Evolutionary conservation across 2,113 vertebrate species (phyloP), one percentile per base, ranked within the genome.

Genomic region (Mohoua ochrocephala): DNA sequence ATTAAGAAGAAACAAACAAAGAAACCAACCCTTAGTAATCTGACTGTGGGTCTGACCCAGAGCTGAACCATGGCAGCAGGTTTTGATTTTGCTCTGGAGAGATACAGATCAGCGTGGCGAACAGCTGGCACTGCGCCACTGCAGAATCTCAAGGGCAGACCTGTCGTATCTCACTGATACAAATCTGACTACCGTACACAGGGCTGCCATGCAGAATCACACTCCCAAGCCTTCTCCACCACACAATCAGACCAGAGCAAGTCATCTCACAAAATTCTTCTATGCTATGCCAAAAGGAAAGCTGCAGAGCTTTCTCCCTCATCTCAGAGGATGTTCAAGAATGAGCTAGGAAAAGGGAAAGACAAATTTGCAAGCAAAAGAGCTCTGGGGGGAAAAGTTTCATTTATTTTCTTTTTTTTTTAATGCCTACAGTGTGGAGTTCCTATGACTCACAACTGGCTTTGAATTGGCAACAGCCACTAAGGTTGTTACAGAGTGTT

Each of bases 1-100:
- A 75, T 78, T 61, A n/a, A 90, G 42, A 64, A 30, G 26, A 75
- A 61, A 31, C 5, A n/a, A 53, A 74, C 35, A 49, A 50, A 50
- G 42, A 50, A 42, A 3, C 0, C 11, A 54, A 23, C 8, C 24
- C 42, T 69, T 50, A 10, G 5, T 59, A 84, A 77, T 59, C 37
- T 16, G 56, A 19, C 53, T 68, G 37, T 90, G 91, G 86, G 84
- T 92, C 92, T 96, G 96, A 97, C 93, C 93, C 83, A 93, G 83
- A 91, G 84, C 86, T 95, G 95, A 97, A 97, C 95, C 65, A 75
- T 20, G 57, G 95, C 88, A 93, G 92, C 83, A 93, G 96, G 88
- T 92, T 96, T 91, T 81, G 92, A 93, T 96, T 95, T 94, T 91
- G 88, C 95, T 95, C 92, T 84, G 60, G 93, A 95, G 96, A 95